A percentile compares a stretch with the other conserved stretches of the same genome.
phyloP scores from a whole-genome alignment of 2,888 invertebrate genomes.

The Anoplius nigerrimus region DNA sequence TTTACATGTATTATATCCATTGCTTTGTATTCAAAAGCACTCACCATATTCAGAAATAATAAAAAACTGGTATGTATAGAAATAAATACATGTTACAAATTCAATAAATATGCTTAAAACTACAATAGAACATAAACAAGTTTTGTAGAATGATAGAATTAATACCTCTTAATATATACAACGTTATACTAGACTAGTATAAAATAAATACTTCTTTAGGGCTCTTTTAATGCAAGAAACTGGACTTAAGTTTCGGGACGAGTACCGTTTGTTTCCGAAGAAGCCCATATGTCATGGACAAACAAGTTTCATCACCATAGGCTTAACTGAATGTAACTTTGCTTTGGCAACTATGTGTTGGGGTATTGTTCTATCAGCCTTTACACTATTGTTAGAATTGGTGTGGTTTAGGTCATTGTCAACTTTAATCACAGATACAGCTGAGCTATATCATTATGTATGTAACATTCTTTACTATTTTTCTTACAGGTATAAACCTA shows the following conservation, averaged over 20 bases:
- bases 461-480: too few relatives aligned
- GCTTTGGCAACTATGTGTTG: conserved; percentile 77
- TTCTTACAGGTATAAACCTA: conserved; percentile 5
- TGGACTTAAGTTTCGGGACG: conserved; percentile 79
- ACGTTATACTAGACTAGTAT: neutral
- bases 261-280: conserved; percentile 77
- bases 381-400: conserved; percentile 68
- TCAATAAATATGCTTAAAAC: too few relatives aligned
- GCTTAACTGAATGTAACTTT: conserved; percentile 78
- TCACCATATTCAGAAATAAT: conserved; percentile 74
- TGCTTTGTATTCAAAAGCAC: conserved; percentile 63
- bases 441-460: too few relatives aligned
- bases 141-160: neutral
- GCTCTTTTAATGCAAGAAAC: conserved; percentile 79
- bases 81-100: neutral
- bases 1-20: conserved; percentile 66
- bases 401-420: conserved; percentile 41
- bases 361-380: conserved; percentile 74
- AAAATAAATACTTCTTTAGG: conserved; percentile 41
- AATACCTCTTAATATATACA: neutral
- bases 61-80: conserved; percentile 56
- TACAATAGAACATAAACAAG: too few relatives aligned
- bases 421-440: too few relatives aligned
- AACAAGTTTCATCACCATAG: conserved; percentile 80
- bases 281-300: conserved; percentile 79